Evolutionary conservation across 2,888 invertebrate species (phyloP).

Genomic region (Venustoraphidia nigricollis): DNA sequence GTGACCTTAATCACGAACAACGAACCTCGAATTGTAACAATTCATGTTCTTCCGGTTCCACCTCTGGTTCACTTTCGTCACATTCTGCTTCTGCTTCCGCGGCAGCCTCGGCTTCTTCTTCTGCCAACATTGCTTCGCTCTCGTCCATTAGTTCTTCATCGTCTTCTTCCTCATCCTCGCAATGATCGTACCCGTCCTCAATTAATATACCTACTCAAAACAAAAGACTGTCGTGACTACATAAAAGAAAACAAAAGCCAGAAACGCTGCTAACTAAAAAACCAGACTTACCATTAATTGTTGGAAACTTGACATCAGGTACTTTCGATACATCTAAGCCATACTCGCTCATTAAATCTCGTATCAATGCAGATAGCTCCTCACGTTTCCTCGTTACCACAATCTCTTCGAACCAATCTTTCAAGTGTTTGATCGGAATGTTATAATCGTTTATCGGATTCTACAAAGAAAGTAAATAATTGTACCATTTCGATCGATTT

Average conservation of each 20-base stretch:
- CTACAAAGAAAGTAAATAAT: conserved; percentile 31
- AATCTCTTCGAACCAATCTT: conserved; percentile 77
- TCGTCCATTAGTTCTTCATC: conserved; percentile 12
- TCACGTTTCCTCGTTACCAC: conserved; percentile 72
- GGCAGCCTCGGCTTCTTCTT: conserved; percentile 7
- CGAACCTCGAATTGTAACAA: not conserved
- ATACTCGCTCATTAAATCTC: conserved; percentile 54
- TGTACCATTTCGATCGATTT: not conserved
- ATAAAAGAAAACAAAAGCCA: not conserved
- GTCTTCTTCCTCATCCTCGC: conserved; percentile 12
- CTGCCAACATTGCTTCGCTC: conserved; percentile 14
- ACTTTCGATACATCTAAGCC: conserved; percentile 49
- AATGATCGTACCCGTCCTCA: not conserved
- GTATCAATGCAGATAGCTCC: conserved; percentile 67
- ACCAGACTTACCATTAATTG: conserved; percentile 45
- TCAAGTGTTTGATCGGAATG: conserved; percentile 66
- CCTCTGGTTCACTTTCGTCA: not conserved
- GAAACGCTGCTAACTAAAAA: not conserved
- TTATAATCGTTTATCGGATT: conserved; percentile 69
- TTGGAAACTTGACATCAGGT: conserved; percentile 61
- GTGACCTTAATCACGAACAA: too few species aligned
- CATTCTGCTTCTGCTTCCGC: conserved; percentile 4
- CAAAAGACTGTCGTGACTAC: not conserved
- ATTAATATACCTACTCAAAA: not conserved
- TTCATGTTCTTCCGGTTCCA: not conserved